phyloP scores from a whole-genome alignment of 1,140 invertebrate genomes.

The Xylocopa sonorina region DNA sequence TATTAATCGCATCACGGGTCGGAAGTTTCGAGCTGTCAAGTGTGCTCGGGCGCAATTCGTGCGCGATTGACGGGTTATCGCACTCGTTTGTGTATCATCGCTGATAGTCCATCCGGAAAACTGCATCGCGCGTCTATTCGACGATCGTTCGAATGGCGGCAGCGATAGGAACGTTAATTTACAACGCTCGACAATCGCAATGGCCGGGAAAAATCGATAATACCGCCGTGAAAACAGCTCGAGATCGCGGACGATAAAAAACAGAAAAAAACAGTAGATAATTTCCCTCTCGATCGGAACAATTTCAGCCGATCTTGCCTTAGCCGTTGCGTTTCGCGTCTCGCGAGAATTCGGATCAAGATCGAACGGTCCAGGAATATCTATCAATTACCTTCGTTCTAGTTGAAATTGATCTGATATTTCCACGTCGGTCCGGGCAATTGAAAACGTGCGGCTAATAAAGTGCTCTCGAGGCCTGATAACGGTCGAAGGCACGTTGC shows the following conservation, averaged over 20 bases:
- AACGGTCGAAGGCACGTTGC: neutral
- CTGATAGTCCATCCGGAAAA: neutral
- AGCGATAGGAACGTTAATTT: conserved; percentile 45
- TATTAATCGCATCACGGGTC: neutral
- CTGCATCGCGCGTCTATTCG: neutral
- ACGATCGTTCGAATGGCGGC: neutral
- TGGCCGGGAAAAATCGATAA: conserved; percentile 11
- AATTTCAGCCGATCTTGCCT: neutral
- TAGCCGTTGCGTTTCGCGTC: neutral
- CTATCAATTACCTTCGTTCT: neutral
- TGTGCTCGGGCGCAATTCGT: neutral
- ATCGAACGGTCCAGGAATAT: neutral
- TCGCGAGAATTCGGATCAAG: neutral
- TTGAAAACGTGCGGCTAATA: conserved; percentile 10
- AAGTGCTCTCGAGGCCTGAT: neutral
- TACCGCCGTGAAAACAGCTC: neutral
- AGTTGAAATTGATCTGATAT: conserved; percentile 8
- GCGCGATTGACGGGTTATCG: neutral
- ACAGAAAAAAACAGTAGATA: too few species aligned
- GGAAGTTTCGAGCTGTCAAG: neutral
- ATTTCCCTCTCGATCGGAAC: neutral
- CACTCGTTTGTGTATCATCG: conserved; percentile 13
- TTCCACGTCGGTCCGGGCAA: neutral
- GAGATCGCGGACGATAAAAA: neutral
- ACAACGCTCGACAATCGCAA: conserved; percentile 13